phyloP scores from a whole-genome alignment of 2,888 invertebrate species.

The Caenorhabditis uteleia region DNA sequence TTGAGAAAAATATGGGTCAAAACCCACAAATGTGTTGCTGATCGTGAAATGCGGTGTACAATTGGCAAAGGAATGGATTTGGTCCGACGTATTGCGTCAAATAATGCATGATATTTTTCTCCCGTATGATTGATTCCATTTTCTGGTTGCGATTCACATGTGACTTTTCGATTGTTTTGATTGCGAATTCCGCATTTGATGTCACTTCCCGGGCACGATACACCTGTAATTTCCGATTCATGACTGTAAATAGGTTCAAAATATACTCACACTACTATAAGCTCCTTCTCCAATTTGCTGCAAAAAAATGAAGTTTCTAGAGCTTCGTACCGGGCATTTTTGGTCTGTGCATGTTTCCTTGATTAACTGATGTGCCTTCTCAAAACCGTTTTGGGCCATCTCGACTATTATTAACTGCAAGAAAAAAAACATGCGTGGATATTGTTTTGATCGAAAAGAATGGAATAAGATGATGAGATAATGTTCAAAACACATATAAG shows the following conservation, averaged over 20 bases:
- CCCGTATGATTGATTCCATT: slow-evolving; percentile 84
- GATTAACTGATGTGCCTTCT: slow-evolving; percentile 2
- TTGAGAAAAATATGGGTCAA: background rate
- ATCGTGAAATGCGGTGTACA: slow-evolving; percentile 97
- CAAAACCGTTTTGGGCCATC: background rate
- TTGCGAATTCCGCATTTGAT: slow-evolving; percentile 27
- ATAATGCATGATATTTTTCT: slow-evolving; percentile 90
- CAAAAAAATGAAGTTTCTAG: slow-evolving; percentile 15
- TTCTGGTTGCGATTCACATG: slow-evolving; percentile 32
- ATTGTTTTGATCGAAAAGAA: too few relatives aligned
- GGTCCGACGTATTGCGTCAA: slow-evolving; percentile 77
- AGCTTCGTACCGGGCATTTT: slow-evolving; percentile 13
- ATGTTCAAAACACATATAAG: too few relatives aligned
- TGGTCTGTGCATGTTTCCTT: slow-evolving; percentile 2
- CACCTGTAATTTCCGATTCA: slow-evolving; percentile 14
- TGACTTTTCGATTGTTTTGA: slow-evolving; percentile 38
- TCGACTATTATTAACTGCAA: too few relatives aligned
- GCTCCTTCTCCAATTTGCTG: slow-evolving; percentile 89
- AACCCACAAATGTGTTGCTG: slow-evolving; percentile 72
- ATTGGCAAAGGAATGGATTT: slow-evolving; percentile 85
- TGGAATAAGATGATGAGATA: too few relatives aligned
- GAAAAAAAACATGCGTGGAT: too few relatives aligned
- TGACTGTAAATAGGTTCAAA: too few relatives aligned
- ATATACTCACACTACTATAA: slow-evolving; percentile 84
- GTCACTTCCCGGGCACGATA: slow-evolving; percentile 26